Evolutionary conservation across 2,888 invertebrate genomes (phyloP).

Genomic region (Dilophus febrilis): DNA sequence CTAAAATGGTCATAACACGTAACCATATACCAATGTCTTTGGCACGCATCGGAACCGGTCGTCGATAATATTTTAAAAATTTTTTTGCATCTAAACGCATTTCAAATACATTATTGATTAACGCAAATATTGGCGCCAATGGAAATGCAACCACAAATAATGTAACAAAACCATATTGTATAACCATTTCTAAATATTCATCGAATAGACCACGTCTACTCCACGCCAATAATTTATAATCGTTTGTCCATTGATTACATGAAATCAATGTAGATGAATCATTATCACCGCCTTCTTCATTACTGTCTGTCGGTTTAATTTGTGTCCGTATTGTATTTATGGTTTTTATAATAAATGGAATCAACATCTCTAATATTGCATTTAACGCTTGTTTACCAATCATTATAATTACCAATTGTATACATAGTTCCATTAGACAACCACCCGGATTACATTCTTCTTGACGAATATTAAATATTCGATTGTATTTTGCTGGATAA

Average conservation of each 20-base stretch:
- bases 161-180: constrained; percentile 75
- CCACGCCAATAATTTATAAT: constrained; percentile 47
- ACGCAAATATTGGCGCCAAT: constrained; percentile 63
- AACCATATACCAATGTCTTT: constrained; percentile 68
- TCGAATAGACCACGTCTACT: constrained; percentile 52
- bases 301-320: constrained; percentile 32
- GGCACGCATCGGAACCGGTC: constrained; percentile 57
- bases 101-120: constrained; percentile 68
- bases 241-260: constrained; percentile 55
- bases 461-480: constrained; percentile 49
- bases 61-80: constrained; percentile 51
- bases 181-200: constrained; percentile 77
- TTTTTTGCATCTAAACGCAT: constrained; percentile 71
- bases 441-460: constrained; percentile 74
- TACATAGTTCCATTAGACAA: constrained; percentile 68
- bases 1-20: constrained; percentile 53
- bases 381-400: constrained; percentile 71
- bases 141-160: constrained; percentile 78
- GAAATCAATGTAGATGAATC: constrained; percentile 24
- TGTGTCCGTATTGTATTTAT: constrained; percentile 28
- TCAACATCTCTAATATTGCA: constrained; percentile 56
- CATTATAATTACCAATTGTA: constrained; percentile 74
- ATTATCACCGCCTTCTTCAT: constrained; percentile 28
- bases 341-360: constrained; percentile 42
- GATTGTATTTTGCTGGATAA: constrained; percentile 58